Percentiles rank a stretch among this genome's conserved stretches.
These are phyloP conservation scores for Petrolisthes cinctipes DNA, from an alignment of 2,888 invertebrate species.

Conservation along the genomic window DNA sequence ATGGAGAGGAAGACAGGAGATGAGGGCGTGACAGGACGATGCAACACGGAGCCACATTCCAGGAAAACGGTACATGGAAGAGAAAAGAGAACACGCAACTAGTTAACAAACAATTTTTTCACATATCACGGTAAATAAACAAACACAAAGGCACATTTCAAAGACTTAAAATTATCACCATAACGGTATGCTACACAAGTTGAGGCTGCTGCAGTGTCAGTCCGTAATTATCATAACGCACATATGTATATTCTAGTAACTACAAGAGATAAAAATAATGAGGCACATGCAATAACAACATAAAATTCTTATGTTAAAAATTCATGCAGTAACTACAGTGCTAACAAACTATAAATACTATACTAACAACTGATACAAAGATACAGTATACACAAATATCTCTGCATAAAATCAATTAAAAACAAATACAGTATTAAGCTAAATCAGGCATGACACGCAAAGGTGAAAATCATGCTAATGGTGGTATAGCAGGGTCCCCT, in stretches of 20 bases:
- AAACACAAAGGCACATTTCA: slow-evolving; percentile 3
- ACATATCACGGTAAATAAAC: not conserved
- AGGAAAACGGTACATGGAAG: slow-evolving; percentile 60
- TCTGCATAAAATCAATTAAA: no score
- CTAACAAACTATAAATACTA: not conserved
- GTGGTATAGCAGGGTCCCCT: no score
- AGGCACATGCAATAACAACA: slow-evolving; percentile 10
- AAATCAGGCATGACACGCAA: no score
- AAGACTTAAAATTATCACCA: not conserved
- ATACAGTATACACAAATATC: no score
- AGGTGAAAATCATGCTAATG: no score
- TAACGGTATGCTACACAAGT: not conserved
- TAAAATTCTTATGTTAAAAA: not conserved
- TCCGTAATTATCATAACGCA: not conserved
- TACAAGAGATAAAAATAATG: not conserved
- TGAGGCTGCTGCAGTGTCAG: not conserved
- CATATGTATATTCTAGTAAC: not conserved
- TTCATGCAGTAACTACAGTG: not conserved
- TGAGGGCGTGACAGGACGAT: slow-evolving; percentile 46
- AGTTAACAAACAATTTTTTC: slow-evolving; percentile 19
- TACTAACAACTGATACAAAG: no score
- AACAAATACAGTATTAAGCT: no score
- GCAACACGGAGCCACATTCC: slow-evolving; percentile 62
- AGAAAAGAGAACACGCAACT: slow-evolving; percentile 51
- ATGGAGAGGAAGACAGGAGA: slow-evolving; percentile 24